Base-by-base conservation (phyloP, 2,888 invertebrate genomes). In the Zygaena filipendulae region DNA sequence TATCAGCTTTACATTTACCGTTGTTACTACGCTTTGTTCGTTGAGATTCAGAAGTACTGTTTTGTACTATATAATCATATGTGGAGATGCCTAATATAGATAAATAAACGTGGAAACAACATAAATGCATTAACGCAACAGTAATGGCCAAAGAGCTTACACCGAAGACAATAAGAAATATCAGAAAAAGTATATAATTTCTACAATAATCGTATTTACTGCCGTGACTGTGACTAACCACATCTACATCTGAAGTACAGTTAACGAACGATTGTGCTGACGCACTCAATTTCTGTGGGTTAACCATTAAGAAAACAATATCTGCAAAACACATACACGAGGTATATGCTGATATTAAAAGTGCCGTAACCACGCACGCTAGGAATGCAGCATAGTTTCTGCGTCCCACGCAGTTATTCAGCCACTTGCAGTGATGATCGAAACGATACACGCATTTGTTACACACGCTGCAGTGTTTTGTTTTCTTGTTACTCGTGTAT, bases 401-500 rank as follows among this genome's bases (percentile, higher is more conserved):
- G 23, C 85, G 85, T 5, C 98, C 98, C 36, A 98, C 87, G 77
- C 98, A 98, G 70, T 95, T 97, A 81, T 98, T 98, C 44, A 98
- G 82, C 97, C 98, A 98, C 82, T 96, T 95, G 82, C 97, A 98
- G 70, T 98, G 97, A 67, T 97, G 97, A 64, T 98, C 97, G 70
- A 98, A 98, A 33, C 87, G 84, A 8, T 88, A 87, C 27, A 98
- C 92, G 71, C 98, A 98, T 83, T 98, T 98, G 82, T 98, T 98
- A 79, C 98, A 98, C 43, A 93, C 86, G 49, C 92, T 90, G 66
- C 98, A 98, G 64, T 98, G 98, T 64, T 98, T 98, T 7, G 94
- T 94, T 38, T 88, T 84, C 27, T 83, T 83, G 34, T 87, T 85
- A 34, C 84, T 84, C 4, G 88, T 90, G 37, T 86, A 81, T 46